Evolutionary conservation across 2,113 vertebrate species (phyloP).

Genomic region (Calonectris borealis): DNA sequence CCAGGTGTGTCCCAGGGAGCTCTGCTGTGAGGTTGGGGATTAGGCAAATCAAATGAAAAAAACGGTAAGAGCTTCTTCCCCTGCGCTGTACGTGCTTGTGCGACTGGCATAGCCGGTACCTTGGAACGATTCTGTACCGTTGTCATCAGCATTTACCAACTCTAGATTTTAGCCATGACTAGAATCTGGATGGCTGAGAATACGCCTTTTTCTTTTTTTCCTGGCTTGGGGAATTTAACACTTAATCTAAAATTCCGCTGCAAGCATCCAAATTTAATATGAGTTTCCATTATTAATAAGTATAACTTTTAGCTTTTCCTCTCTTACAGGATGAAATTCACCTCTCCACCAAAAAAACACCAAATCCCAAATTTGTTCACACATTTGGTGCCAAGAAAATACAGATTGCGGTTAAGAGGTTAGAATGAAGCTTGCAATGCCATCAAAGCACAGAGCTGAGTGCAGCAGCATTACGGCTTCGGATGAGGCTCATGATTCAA

Average conservation of each 20-base stretch:
- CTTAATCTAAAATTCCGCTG: background rate
- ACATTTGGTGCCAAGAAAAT: background rate
- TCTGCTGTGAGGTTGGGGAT: background rate
- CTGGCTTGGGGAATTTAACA: background rate
- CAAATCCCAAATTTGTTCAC: background rate
- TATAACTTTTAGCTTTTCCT: background rate
- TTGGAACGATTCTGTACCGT: background rate
- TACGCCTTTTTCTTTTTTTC: background rate
- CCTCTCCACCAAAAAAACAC: background rate
- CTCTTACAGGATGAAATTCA: background rate
- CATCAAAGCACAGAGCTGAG: background rate
- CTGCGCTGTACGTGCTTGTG: background rate
- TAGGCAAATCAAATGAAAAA: background rate
- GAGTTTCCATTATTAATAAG: background rate
- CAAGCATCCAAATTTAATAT: background rate
- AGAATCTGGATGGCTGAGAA: background rate
- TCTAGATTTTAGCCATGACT: background rate
- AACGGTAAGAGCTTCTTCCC: background rate
- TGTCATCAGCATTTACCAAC: background rate
- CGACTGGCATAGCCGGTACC: fast-evolving
- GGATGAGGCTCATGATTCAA: background rate
- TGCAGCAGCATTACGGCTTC: background rate
- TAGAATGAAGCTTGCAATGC: background rate
- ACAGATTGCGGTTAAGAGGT: background rate
- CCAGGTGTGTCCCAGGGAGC: background rate